A percentile compares a stretch with the other conserved stretches of the same genome.
phyloP scores from a whole-genome alignment of 2,888 invertebrate species.

The Plutella xylostella region DNA sequence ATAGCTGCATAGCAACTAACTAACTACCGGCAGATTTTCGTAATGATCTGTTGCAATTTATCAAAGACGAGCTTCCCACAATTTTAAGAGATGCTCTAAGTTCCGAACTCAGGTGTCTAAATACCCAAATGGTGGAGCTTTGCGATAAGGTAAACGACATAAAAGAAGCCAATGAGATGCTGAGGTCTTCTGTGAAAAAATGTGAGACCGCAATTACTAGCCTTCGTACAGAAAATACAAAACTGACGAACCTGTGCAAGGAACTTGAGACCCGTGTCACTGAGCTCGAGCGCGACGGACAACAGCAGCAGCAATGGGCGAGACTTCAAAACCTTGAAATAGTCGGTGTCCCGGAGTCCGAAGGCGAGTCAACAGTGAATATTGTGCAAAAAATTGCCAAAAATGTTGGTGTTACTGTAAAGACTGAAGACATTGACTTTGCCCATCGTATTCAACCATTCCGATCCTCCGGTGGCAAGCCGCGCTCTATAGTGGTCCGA shows the following conservation, averaged over 20 bases:
- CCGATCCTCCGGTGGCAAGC: neutral
- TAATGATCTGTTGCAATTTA: no score
- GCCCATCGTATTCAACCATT: slow-evolving; percentile 13
- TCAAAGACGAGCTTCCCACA: no score
- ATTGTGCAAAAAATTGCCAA: slow-evolving; percentile 8
- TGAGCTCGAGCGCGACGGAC: neutral
- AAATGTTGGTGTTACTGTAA: slow-evolving; percentile 9
- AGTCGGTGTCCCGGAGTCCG: slow-evolving; percentile 9
- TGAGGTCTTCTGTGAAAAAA: no score
- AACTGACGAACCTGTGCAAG: neutral
- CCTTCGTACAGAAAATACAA: neutral
- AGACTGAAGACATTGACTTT: slow-evolving; percentile 11
- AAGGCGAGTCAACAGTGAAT: slow-evolving; percentile 7
- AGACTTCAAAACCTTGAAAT: slow-evolving; percentile 14
- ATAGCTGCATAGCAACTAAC: no score
- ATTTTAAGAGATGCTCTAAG: no score
- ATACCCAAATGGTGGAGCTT: no score
- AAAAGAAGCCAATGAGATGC: no score
- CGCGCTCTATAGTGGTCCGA: neutral
- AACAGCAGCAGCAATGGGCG: slow-evolving; percentile 13
- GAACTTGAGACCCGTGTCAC: neutral
- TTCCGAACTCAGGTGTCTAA: no score
- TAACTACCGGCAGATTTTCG: no score
- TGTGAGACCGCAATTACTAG: no score
- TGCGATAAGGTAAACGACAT: no score